A percentile compares a stretch with the other conserved stretches of the same genome.
Conservation (phyloP, 2,113 vertebrate species). For the Passer montanus region DNA sequence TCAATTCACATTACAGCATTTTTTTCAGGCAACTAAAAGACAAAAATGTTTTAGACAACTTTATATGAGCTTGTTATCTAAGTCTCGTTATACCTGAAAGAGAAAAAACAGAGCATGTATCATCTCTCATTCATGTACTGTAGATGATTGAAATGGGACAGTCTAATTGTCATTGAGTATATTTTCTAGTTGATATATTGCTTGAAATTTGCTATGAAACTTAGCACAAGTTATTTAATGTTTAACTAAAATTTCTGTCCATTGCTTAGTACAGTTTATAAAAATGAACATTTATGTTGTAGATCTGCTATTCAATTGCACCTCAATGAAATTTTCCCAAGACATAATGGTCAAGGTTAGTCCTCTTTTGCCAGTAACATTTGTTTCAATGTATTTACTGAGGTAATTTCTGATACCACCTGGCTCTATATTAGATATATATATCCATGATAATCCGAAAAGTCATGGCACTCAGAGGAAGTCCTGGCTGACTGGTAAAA, state of each 20-base stretch:
- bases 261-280: not conserved
- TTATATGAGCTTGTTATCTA: not conserved
- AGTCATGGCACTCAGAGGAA: not conserved
- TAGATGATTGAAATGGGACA: not conserved
- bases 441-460: not conserved
- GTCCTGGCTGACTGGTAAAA: not conserved
- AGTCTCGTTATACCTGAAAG: fast-evolving
- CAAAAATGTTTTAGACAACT: not conserved
- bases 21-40: not conserved
- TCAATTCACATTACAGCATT: not conserved
- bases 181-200: not conserved
- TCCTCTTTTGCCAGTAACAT: not conserved
- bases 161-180: not conserved
- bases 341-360: not conserved
- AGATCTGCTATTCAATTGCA: not conserved
- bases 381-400: not conserved
- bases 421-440: not conserved
- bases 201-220: not conserved
- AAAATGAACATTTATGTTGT: not conserved
- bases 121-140: not conserved
- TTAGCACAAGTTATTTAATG: not conserved
- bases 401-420: not conserved
- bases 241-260: not conserved
- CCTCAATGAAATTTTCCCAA: not conserved
- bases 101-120: not conserved